Evolutionary conservation across 2,888 invertebrate species (phyloP), one percentile per base, ranked within the genome.

Genomic region (Cheilosia pagana): DNA sequence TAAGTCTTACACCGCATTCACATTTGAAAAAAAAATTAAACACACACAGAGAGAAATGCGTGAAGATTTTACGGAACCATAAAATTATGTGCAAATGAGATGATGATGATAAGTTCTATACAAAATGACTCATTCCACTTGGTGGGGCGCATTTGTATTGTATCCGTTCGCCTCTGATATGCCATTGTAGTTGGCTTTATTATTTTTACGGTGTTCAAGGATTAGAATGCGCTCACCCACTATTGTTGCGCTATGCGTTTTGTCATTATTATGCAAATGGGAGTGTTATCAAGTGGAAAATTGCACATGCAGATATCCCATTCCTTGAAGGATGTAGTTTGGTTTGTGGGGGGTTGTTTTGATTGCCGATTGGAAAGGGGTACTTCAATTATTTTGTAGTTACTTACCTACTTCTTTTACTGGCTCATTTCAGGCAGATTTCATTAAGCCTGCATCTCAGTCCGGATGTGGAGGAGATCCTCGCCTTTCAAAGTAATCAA

Each of bases 241-340:
- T 62, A 14, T 62, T 35, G 72, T 82, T 77, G 71, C 68, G n/a
- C 35, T 45, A 6, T 53, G n/a, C 41, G 50, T 39, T 65, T 78
- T 50, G 72, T 86, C 68, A 87, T 87, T 88, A 88, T 88, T 88
- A 89, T 88, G 88, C 87, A 88, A 88, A 89, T 88, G 88, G 87
- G 88, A 88, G 87, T 88, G 87, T 87, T 88, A 88, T 88, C 88
- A 89, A 88, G 87, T 88, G 88, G 88, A 89, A 88, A 89, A 88
- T 89, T 89, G 88, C 81, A 85, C 60, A 81, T 76, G 71, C 60
- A 82, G 74, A 83, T 48, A 74, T 65, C 75, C 19, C 68, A 63
- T 59, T 21, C 45, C 14, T 35, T 23, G 31, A 31, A 25, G 7
- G 31, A 28, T n/a, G n/a, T 43, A 35, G 57, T 70, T n/a, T 41